phyloP scores from a whole-genome alignment of 2,797 vertebrate genomes.

The Denticeps clupeoides region DNA sequence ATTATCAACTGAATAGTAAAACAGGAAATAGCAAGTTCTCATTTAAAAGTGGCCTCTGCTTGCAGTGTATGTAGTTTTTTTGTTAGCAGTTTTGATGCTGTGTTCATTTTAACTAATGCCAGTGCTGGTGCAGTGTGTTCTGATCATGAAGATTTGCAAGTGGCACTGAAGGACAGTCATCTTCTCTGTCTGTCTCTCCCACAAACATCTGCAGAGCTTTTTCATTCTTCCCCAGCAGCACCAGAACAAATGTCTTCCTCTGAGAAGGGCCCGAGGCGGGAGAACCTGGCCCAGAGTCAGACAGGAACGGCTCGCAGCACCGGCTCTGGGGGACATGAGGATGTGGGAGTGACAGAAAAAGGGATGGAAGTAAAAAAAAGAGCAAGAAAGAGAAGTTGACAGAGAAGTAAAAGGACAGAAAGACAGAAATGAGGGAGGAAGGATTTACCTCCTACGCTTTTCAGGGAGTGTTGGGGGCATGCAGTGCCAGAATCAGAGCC shows the following conservation, averaged over 20 bases:
- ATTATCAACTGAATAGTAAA: slow-evolving; percentile 39
- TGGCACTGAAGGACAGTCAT: too few relatives aligned
- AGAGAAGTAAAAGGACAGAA: not conserved
- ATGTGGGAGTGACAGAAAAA: not conserved
- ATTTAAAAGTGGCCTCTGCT: slow-evolving; percentile 34
- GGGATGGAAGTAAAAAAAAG: not conserved
- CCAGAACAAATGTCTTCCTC: slow-evolving; percentile 26
- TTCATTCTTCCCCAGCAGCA: slow-evolving; percentile 9
- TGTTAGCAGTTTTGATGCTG: too few relatives aligned
- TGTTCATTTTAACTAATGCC: too few relatives aligned
- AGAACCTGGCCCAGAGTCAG: slow-evolving; percentile 27
- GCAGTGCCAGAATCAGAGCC: slow-evolving; percentile 1
- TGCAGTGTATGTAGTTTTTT: slow-evolving; percentile 15
- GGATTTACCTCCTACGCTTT: slow-evolving; percentile 3
- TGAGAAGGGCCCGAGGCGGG: slow-evolving; percentile 28
- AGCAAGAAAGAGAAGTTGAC: not conserved
- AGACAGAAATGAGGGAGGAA: not conserved
- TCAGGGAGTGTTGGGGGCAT: not conserved
- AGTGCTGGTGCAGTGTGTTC: slow-evolving; percentile 22
- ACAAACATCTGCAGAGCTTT: slow-evolving; percentile 10
- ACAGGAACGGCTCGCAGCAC: slow-evolving; percentile 26
- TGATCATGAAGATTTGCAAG: too few relatives aligned
- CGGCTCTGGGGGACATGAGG: slow-evolving; percentile 19
- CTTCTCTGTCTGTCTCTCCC: not conserved
- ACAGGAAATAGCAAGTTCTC: slow-evolving; percentile 34